Evolutionary conservation across 53 echinoderm and acorn worm genomes (phyloP).

Genomic region (Patiria pectinifera): DNA sequence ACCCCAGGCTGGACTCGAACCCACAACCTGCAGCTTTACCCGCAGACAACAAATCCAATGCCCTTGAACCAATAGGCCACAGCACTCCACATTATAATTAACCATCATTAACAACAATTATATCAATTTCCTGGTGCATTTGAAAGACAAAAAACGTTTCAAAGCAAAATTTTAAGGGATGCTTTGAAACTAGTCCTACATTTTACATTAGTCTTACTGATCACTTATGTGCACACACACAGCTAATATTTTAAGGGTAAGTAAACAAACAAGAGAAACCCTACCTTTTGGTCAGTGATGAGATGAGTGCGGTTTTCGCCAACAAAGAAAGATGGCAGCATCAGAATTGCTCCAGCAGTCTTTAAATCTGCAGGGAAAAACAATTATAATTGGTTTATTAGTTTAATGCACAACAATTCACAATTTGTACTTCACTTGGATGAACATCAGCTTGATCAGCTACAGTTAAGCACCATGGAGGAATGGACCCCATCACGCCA

Average conservation of each 20-base stretch:
- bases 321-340: constrained; percentile 35
- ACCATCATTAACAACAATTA: background rate
- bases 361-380: constrained; percentile 33
- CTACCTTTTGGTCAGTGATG: constrained; percentile 36
- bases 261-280: constrained; percentile 15
- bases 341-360: constrained; percentile 27
- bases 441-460: constrained; percentile 17
- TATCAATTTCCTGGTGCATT: background rate
- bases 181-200: too few relatives aligned
- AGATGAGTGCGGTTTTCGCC: constrained; percentile 2
- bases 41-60: too few relatives aligned
- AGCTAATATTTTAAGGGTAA: background rate
- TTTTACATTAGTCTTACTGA: background rate
- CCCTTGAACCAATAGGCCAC: too few relatives aligned
- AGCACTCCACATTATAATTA: too few relatives aligned
- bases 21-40: too few relatives aligned
- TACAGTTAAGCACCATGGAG: background rate
- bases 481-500: too few relatives aligned
- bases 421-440: constrained; percentile 3
- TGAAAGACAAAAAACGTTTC: background rate
- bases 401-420: background rate
- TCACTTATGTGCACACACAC: background rate
- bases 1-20: too few relatives aligned
- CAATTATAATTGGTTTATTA: constrained; percentile 15
- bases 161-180: too few relatives aligned